These are phyloP conservation scores for Ctenoplectra terminalis DNA, from an alignment of 1,140 invertebrate species.

Conservation along the genomic window DNA sequence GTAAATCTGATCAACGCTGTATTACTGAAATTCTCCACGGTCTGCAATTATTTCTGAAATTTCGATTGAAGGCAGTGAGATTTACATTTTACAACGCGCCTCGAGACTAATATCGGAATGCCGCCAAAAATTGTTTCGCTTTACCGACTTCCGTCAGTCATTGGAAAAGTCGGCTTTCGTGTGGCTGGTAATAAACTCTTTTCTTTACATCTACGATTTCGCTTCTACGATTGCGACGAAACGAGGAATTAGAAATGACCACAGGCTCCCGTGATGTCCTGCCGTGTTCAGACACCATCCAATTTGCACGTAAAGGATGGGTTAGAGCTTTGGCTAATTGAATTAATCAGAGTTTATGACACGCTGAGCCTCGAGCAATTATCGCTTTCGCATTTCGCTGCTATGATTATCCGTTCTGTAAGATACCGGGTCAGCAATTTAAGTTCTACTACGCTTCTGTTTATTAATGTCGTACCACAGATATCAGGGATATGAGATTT, in stretches of 20 bases:
- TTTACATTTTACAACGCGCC: background rate
- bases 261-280: background rate
- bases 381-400: background rate
- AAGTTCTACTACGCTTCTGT: background rate
- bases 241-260: background rate
- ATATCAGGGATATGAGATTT: background rate
- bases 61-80: too few species aligned
- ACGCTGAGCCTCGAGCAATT: background rate
- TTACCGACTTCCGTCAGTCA: constrained; percentile 5
- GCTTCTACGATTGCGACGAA: background rate
- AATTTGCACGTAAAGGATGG: background rate
- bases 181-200: constrained; percentile 28
- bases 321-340: constrained; percentile 9
- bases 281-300: constrained; percentile 15
- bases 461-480: background rate
- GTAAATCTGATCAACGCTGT: background rate
- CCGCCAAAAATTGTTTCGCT: background rate
- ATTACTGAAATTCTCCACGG: background rate
- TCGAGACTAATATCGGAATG: background rate
- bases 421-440: background rate
- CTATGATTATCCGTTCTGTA: background rate
- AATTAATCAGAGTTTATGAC: constrained; percentile 31
- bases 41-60: background rate
- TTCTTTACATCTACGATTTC: constrained; percentile 19
- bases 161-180: constrained; percentile 1